These are phyloP conservation scores for Coleophora flavipennella DNA, from an alignment of 2,888 invertebrate genomes.

Conservation along the genomic window DNA sequence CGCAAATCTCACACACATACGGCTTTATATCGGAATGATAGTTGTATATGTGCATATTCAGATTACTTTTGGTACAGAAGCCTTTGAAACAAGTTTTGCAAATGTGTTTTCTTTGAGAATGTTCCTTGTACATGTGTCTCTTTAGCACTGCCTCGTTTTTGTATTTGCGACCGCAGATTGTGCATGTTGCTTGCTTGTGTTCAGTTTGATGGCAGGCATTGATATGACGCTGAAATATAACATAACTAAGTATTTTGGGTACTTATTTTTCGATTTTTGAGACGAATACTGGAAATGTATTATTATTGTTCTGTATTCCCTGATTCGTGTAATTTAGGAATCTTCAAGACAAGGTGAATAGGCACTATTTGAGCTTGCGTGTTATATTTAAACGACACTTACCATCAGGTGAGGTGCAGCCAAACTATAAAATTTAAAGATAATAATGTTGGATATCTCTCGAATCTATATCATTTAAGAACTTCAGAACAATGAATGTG, in stretches of 20 bases:
- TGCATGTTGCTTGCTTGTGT: conserved; percentile 26
- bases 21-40: conserved; percentile 35
- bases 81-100: conserved; percentile 35
- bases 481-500: no score
- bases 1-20: conserved; percentile 30
- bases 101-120: conserved; percentile 20
- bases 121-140: conserved; percentile 23
- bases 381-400: no score
- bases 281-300: no score
- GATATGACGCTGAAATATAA: conserved; percentile 21
- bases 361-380: no score
- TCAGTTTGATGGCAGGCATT: conserved; percentile 16
- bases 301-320: no score
- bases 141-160: conserved; percentile 27
- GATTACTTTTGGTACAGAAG: conserved; percentile 15
- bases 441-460: no score
- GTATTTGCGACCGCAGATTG: conserved; percentile 34
- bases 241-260: background rate
- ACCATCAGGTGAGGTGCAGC: no score
- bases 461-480: no score
- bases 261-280: no score
- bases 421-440: no score
- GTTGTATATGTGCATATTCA: conserved; percentile 30
- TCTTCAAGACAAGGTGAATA: no score
- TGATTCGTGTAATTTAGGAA: no score